Evolutionary conservation across 2,888 invertebrate genomes (phyloP).

Genomic region (Acronicta alni): DNA sequence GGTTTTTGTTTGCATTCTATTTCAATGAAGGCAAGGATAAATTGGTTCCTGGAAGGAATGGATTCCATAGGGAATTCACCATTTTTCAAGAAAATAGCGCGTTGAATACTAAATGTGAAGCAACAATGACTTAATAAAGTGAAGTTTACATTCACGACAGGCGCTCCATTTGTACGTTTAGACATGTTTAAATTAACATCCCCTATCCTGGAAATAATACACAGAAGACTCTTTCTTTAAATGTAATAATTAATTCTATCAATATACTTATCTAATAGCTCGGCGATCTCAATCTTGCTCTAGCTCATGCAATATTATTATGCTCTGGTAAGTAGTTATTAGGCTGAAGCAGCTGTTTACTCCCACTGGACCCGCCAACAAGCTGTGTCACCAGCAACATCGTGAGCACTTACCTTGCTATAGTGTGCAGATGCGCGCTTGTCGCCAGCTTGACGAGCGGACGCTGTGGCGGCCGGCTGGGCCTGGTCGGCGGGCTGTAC

Average conservation of each 20-base stretch:
- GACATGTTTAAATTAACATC: conserved; percentile 31
- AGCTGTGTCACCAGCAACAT: conserved; percentile 5
- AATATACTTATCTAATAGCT: too few relatives aligned
- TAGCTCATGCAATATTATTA: too few relatives aligned
- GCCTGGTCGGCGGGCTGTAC: conserved; percentile 83
- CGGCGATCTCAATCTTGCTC: too few relatives aligned
- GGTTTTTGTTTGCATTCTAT: conserved; percentile 18
- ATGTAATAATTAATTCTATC: too few relatives aligned
- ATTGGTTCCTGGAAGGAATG: conserved; percentile 63
- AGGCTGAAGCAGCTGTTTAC: not conserved
- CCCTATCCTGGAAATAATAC: conserved; percentile 7
- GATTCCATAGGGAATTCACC: conserved; percentile 69
- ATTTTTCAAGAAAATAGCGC: conserved; percentile 78
- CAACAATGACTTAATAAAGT: conserved; percentile 64
- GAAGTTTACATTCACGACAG: conserved; percentile 44
- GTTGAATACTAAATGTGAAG: conserved; percentile 71
- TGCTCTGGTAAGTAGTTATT: too few relatives aligned
- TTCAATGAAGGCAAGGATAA: conserved; percentile 32
- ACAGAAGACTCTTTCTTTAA: not conserved
- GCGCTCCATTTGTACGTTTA: conserved; percentile 31
- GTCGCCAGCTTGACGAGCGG: conserved; percentile 85
- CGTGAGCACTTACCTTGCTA: conserved; percentile 75
- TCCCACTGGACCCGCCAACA: conserved; percentile 1
- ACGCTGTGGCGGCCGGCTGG: conserved; percentile 81
- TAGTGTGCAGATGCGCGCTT: conserved; percentile 82